Conservation (phyloP, 2,888 invertebrate genomes). For the Tupiocoris notatus region DNA sequence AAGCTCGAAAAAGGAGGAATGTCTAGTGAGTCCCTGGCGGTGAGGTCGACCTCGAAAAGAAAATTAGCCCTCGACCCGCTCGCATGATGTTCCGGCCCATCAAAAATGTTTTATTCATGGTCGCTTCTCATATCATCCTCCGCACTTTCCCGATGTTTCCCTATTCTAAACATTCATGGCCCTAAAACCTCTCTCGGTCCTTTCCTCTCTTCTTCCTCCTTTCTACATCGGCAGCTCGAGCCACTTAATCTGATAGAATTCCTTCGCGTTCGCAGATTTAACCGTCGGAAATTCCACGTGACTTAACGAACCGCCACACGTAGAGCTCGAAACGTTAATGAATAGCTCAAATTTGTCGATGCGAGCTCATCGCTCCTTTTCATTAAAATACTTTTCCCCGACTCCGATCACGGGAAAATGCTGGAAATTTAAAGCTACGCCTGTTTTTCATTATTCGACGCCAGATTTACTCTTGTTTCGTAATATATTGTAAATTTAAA, state of each 20-base stretch:
- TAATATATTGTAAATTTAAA: no score
- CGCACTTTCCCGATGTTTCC: background rate
- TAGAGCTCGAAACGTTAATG: no score
- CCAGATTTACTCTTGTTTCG: no score
- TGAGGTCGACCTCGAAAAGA: slow-evolving; percentile 10
- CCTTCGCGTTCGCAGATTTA: background rate
- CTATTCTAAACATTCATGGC: slow-evolving; percentile 18
- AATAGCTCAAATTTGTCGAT: no score
- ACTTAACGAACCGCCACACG: background rate
- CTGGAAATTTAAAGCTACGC: no score
- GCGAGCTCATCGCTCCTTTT: no score
- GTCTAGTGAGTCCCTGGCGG: background rate
- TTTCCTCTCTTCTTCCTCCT: background rate
- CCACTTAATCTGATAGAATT: slow-evolving; percentile 7
- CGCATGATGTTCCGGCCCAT: slow-evolving; percentile 38
- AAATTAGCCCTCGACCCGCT: slow-evolving; percentile 27
- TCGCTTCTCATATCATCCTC: slow-evolving; percentile 5
- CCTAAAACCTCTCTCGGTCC: background rate
- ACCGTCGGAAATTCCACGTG: background rate
- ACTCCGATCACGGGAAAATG: no score
- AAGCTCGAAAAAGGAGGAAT: background rate
- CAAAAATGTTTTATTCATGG: slow-evolving; percentile 41
- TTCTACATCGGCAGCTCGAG: background rate
- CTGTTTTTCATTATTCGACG: no score
- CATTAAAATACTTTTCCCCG: no score